Base-by-base conservation (phyloP, 2,113 vertebrate species). In the Gadus macrocephalus region DNA sequence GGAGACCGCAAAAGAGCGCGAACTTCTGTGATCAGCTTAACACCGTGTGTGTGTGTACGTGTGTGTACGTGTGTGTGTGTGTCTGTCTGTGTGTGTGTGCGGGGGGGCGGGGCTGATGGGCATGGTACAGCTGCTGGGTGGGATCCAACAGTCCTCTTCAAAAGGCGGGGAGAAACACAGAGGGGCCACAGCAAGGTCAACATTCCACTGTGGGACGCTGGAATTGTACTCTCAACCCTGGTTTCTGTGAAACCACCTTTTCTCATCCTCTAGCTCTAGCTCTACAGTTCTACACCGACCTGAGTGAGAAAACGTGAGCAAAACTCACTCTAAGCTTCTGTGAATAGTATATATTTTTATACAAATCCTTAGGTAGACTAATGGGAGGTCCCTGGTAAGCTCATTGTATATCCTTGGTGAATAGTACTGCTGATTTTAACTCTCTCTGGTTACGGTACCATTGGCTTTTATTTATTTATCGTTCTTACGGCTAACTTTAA, bases 221-320 rank as follows among this genome's bases (percentile, higher is more conserved):
- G 80, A 91, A 84, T 82, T 71, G 77, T 85, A 76, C 69, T 63
- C 69, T 63, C 25, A 17, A n/a, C 42, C 73, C 75, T 72, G 85
- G 92, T 93, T 96, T 93, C 91, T 91, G 15, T 90, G 93, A 94
- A 94, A 93, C 93, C 72, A 17, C 62, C 49, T 62, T 25, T 49
- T 49, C 6, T 49, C 11, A 49, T 8, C 42, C 7, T 49, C 1
- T 5, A 49, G 7, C 11, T 2, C 42, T 49, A 9, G 11, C 42
- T 9, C 11, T 49, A 31, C 28, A 17, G 53, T 15, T 66, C 62
- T 1, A 68, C 63, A 66, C 42, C 78, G 28, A 70, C 3, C 3
- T 59, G 53, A 56, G 38, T 35, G 31, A 35, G 53, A 62, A 49
- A 49, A 49, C 6, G 42, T 7, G 5, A 49, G 42, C 8, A 49